A percentile compares a stretch with the other conserved stretches of the same genome.
phyloP scores from a whole-genome alignment of 2,888 invertebrate genomes.

The Formica aserva region DNA sequence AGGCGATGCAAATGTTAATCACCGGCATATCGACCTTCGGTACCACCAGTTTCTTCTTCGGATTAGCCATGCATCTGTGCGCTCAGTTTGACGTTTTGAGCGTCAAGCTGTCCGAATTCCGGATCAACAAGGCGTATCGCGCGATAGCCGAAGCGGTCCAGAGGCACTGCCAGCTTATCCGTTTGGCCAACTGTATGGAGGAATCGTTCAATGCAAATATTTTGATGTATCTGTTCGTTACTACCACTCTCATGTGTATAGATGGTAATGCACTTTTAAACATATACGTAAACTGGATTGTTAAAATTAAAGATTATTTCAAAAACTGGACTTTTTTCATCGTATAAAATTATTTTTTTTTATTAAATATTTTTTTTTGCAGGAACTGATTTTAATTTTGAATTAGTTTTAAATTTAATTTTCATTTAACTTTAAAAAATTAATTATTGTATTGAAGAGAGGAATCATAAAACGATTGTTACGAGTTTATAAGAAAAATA shows the following conservation, averaged over 20 bases:
- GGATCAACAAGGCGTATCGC: neutral
- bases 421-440: neutral
- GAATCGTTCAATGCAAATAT: conserved; percentile 37
- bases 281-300: neutral
- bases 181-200: conserved; percentile 32
- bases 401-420: neutral
- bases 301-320: neutral
- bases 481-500: neutral
- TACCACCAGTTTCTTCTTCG: conserved; percentile 73
- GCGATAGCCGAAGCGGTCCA: conserved; percentile 18
- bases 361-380: neutral
- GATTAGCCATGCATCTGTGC: conserved; percentile 78
- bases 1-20: conserved; percentile 36
- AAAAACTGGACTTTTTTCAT: neutral
- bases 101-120: conserved; percentile 9
- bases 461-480: neutral
- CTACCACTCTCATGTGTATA: conserved; percentile 50
- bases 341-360: neutral
- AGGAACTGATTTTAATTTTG: too few species aligned
- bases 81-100: conserved; percentile 78
- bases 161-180: conserved; percentile 46
- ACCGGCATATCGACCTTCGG: conserved; percentile 42
- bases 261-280: conserved; percentile 32
- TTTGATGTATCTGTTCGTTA: conserved; percentile 46
- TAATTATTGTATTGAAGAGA: neutral